phyloP scores from a whole-genome alignment of 2,113 vertebrate genomes.

The Podilymbus podiceps region DNA sequence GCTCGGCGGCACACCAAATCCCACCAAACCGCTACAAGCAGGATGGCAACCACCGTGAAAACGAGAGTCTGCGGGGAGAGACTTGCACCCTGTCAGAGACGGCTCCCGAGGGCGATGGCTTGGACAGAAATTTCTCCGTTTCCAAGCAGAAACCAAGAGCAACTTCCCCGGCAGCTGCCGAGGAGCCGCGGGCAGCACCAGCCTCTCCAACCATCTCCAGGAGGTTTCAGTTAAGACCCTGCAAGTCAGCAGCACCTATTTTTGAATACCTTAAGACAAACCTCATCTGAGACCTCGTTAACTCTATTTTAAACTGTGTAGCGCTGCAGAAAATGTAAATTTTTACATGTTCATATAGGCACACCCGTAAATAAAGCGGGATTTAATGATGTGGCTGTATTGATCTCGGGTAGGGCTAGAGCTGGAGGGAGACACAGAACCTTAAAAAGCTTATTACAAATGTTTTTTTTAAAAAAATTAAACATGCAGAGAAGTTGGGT shows the following conservation, averaged over 20 bases:
- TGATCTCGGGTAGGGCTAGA: neutral
- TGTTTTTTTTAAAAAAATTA: neutral
- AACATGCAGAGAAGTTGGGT: slow-evolving; percentile 32
- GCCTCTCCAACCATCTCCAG: neutral
- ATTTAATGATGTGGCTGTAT: neutral
- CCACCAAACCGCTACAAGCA: neutral
- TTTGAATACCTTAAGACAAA: neutral
- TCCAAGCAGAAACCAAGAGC: neutral
- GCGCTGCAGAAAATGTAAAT: neutral
- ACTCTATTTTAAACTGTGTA: neutral
- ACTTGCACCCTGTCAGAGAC: neutral
- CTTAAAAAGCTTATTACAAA: slow-evolving; percentile 2
- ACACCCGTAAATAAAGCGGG: neutral
- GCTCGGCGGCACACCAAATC: neutral
- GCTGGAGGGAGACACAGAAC: slow-evolving; percentile 23
- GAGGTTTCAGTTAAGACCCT: neutral
- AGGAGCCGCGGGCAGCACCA: neutral
- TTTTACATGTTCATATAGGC: neutral
- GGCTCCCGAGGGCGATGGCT: neutral
- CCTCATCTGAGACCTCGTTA: neutral
- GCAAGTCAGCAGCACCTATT: neutral
- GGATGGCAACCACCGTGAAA: rapidly evolving
- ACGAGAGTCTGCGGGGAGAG: neutral
- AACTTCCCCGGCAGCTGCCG: neutral
- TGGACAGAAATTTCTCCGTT: neutral